phyloP scores from a whole-genome alignment of 2,113 vertebrate genomes.

The Galbula dea region DNA sequence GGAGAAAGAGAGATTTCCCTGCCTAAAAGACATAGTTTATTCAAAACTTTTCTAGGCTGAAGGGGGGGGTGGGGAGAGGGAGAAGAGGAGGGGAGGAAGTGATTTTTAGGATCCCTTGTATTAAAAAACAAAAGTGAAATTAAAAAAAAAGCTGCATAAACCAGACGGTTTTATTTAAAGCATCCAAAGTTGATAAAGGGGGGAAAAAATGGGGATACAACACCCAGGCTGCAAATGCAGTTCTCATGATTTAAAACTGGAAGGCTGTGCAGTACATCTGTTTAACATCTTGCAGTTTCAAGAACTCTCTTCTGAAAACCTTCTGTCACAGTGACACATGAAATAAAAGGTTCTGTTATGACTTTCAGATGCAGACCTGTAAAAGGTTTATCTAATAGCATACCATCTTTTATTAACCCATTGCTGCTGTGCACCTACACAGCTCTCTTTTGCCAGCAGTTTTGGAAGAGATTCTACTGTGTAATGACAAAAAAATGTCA shows the following conservation, averaged over 20 bases:
- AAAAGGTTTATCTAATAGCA: constrained; percentile 68
- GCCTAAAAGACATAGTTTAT: constrained; percentile 12
- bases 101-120: constrained; percentile 6
- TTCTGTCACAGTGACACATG: constrained; percentile 70
- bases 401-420: constrained; percentile 64
- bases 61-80: too few relatives aligned
- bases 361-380: constrained; percentile 77
- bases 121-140: not conserved
- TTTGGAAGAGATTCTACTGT: constrained; percentile 7
- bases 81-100: not conserved
- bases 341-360: constrained; percentile 76
- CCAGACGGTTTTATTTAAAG: constrained; percentile 39
- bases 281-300: constrained; percentile 76
- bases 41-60: not conserved
- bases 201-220: constrained; percentile 27
- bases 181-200: constrained; percentile 62
- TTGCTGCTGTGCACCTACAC: constrained; percentile 50
- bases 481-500: not conserved
- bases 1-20: not conserved
- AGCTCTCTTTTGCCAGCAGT: not conserved
- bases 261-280: constrained; percentile 71
- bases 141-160: not conserved
- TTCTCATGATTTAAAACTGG: constrained; percentile 70
- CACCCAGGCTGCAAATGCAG: constrained; percentile 63
- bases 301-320: constrained; percentile 72